Percentiles rank a stretch among this genome's conserved stretches.
Evolutionary conservation across 2,888 invertebrate species (phyloP).

Genomic region (Drosophila leonis): DNA sequence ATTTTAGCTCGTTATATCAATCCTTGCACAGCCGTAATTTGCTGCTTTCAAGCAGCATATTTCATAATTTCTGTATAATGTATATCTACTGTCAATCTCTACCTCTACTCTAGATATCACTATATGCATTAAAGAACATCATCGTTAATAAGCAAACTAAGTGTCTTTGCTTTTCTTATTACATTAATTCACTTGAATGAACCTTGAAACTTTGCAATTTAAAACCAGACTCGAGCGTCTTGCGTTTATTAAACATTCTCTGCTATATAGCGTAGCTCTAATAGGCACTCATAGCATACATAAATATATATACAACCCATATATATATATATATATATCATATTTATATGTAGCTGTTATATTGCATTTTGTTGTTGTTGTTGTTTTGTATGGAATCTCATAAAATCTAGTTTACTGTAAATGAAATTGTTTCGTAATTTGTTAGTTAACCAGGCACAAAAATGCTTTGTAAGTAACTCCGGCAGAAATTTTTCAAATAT

Average conservation of each 20-base stretch:
- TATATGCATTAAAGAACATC: neutral
- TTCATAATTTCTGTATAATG: too few relatives aligned
- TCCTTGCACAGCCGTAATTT: too few relatives aligned
- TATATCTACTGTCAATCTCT: too few relatives aligned
- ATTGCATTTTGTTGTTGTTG: conserved; percentile 3
- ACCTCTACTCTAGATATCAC: too few relatives aligned
- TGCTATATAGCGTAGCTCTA: neutral
- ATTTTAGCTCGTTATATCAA: too few relatives aligned
- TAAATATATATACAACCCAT: neutral
- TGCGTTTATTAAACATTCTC: conserved; percentile 1
- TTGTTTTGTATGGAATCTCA: conserved; percentile 4
- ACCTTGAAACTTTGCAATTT: conserved; percentile 2
- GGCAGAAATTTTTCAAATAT: conserved; percentile 3
- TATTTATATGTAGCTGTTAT: neutral
- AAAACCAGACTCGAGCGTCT: neutral
- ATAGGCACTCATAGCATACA: neutral
- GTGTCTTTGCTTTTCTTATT: conserved; percentile 2
- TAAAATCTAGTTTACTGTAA: conserved; percentile 5
- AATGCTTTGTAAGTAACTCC: conserved; percentile 15
- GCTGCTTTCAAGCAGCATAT: too few relatives aligned
- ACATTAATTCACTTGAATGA: conserved; percentile 1
- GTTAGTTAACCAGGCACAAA: conserved; percentile 18
- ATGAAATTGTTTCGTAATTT: conserved; percentile 15
- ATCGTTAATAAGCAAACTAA: neutral
- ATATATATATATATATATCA: neutral